Conservation (phyloP, 30 jellyfish, hydroid and myxozoan genomes). For the Pelagia noctiluca region DNA sequence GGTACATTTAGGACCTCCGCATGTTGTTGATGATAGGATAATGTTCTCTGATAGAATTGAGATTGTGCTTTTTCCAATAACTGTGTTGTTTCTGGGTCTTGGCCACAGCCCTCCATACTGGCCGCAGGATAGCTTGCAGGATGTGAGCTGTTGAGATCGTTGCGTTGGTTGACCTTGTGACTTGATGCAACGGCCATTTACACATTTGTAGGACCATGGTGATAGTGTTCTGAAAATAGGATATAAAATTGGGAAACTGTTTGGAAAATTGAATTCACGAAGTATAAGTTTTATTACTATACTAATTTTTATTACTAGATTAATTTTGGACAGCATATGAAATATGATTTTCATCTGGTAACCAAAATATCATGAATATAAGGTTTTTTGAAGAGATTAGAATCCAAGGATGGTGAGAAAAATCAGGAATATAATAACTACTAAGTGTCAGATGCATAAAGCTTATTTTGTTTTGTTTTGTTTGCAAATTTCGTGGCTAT, state of each 20-base stretch:
- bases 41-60: slow-evolving; percentile 41
- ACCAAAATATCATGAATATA: not conserved
- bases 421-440: not conserved
- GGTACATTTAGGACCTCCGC: slow-evolving; percentile 32
- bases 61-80: slow-evolving; percentile 30
- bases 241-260: too few relatives aligned
- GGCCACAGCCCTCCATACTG: slow-evolving; percentile 79
- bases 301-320: not conserved
- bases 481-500: too few relatives aligned
- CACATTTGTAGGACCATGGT: slow-evolving; percentile 68
- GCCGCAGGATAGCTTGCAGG: slow-evolving; percentile 86
- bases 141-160: slow-evolving; percentile 31
- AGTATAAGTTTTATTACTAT: too few relatives aligned
- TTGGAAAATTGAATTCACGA: too few relatives aligned
- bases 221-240: slow-evolving; percentile 27
- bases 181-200: slow-evolving; percentile 46
- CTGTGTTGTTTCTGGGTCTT: slow-evolving; percentile 56
- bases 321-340: not conserved
- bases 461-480: too few relatives aligned
- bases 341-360: not conserved
- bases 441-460: too few relatives aligned
- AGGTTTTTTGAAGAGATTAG: not conserved
- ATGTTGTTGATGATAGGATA: not conserved
- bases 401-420: not conserved
- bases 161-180: slow-evolving; percentile 35